Evolutionary conservation across 2,797 vertebrate genomes (phyloP).

Genomic region (Argentina silus): DNA sequence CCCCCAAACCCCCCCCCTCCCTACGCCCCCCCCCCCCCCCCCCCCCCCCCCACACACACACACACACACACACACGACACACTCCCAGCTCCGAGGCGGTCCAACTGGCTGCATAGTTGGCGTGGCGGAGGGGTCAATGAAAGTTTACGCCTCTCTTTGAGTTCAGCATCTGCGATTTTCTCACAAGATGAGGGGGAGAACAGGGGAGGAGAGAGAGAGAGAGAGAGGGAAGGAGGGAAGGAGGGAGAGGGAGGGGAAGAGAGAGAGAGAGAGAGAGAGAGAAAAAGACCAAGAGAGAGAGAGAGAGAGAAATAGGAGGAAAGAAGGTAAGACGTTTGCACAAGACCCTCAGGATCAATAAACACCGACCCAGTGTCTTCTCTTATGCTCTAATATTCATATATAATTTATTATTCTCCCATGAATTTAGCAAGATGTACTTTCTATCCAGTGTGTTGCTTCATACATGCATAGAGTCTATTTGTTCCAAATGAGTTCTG

Average conservation of each 20-base stretch:
- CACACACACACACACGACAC: too few relatives aligned
- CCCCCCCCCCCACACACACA: background rate
- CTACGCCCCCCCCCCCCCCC: conserved; percentile 18
- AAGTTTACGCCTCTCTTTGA: conserved; percentile 21
- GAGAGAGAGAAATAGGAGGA: background rate
- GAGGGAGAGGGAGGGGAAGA: background rate
- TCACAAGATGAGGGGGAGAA: conserved; percentile 3
- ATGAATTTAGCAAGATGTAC: conserved; percentile 29
- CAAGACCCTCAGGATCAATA: background rate
- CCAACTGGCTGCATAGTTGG: conserved; percentile 18
- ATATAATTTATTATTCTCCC: conserved; percentile 24
- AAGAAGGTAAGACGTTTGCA: background rate
- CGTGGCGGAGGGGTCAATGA: conserved; percentile 15
- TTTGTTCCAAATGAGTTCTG: too few relatives aligned
- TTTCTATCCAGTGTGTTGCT: background rate
- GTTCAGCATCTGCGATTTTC: conserved; percentile 16
- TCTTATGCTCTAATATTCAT: conserved; percentile 12
- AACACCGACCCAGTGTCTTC: conserved; percentile 1
- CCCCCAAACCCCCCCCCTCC: background rate
- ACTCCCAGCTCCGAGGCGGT: background rate
- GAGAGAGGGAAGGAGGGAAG: background rate
- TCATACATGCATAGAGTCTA: too few relatives aligned
- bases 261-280: background rate
- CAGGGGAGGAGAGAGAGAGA: background rate
- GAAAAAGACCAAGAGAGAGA: background rate